Conservation (phyloP, 2,113 vertebrate species). For the Pelecanoides urinatrix region DNA sequence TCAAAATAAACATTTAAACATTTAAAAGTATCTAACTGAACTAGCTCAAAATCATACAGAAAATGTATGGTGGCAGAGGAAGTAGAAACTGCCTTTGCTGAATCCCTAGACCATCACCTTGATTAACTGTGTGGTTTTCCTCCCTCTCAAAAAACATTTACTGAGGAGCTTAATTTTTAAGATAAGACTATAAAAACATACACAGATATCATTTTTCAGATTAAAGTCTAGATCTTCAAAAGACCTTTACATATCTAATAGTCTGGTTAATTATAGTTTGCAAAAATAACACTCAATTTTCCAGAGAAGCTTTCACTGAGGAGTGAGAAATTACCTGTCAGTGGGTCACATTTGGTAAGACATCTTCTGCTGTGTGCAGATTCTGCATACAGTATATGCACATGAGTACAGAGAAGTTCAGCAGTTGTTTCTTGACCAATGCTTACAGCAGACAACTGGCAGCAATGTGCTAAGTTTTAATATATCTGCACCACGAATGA, state of each 20-base stretch:
- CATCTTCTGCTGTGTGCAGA: neutral
- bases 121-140: neutral
- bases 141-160: neutral
- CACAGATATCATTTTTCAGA: neutral
- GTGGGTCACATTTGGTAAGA: neutral
- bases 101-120: neutral
- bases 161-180: neutral
- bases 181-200: neutral
- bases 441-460: neutral
- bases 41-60: neutral
- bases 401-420: neutral
- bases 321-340: neutral
- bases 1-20: neutral
- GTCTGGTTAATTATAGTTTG: neutral
- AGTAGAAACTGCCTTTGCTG: neutral
- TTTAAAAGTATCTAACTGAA: neutral
- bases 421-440: neutral
- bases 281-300: neutral
- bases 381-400: neutral
- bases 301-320: neutral
- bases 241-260: neutral
- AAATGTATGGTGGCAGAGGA: neutral
- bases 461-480: neutral
- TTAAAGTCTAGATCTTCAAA: neutral
- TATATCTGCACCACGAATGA: fast-evolving